Percentiles rank a stretch among this genome's conserved stretches.
Conservation (phyloP, 2,113 vertebrate genomes). For the Hemicordylus capensis region DNA sequence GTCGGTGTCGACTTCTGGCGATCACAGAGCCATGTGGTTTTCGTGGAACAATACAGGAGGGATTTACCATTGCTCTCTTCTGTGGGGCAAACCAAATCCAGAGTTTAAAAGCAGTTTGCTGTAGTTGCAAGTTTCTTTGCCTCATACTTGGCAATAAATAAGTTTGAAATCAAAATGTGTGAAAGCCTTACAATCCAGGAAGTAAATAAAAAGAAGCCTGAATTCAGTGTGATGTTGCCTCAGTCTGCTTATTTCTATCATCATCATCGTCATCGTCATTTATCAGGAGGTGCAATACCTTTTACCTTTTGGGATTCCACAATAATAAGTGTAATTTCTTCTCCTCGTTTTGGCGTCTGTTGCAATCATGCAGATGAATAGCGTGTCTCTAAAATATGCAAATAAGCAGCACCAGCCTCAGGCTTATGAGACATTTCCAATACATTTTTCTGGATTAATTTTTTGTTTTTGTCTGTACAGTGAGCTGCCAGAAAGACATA, state of each 20-base stretch:
- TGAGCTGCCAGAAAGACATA: conserved; percentile 29
- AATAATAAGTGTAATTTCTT: neutral
- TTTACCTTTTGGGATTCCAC: conserved; percentile 3
- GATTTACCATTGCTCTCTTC: too few species aligned
- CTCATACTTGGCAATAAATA: neutral
- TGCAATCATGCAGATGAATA: neutral
- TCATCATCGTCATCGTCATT: neutral
- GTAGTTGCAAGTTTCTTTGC: neutral
- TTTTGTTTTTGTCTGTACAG: neutral
- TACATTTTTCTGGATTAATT: neutral
- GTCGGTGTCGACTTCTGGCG: too few species aligned
- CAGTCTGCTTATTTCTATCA: neutral
- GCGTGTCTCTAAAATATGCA: neutral
- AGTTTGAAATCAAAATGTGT: neutral
- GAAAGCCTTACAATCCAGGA: neutral
- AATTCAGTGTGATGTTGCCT: neutral
- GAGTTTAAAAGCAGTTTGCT: neutral
- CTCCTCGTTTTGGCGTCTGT: neutral
- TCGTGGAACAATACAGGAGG: too few species aligned
- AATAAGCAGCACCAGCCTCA: neutral
- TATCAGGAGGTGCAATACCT: neutral
- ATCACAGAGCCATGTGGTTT: too few species aligned
- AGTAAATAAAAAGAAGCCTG: neutral
- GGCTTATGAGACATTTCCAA: neutral
- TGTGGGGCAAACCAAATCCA: too few species aligned